phyloP scores from a whole-genome alignment of 37 sponge, comb jelly and placozoan species.

The Ianthella basta region DNA sequence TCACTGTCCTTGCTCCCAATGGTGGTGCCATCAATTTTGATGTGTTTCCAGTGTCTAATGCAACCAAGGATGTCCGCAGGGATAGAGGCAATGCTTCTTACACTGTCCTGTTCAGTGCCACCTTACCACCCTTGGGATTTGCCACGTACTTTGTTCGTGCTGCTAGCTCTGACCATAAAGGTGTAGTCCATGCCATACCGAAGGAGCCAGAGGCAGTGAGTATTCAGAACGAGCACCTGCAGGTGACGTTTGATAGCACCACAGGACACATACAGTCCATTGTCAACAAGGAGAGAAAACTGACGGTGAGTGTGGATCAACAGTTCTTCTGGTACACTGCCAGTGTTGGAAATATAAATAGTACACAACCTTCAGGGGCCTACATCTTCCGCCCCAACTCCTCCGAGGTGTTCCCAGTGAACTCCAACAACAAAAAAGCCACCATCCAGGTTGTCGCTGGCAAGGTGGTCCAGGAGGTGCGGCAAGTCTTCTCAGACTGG shows the following conservation, averaged over 20 bases:
- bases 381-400: constrained; percentile 89
- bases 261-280: constrained; percentile 64
- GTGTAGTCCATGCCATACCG: too few relatives aligned
- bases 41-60: constrained; percentile 49
- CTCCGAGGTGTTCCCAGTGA: constrained; percentile 42
- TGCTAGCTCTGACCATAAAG: not conserved
- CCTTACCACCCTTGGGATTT: constrained; percentile 70
- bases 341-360: constrained; percentile 76
- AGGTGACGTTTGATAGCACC: constrained; percentile 56
- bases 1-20: constrained; percentile 29
- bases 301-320: constrained; percentile 59
- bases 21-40: constrained; percentile 28
- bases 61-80: constrained; percentile 39
- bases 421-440: constrained; percentile 30
- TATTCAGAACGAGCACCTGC: not conserved
- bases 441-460: constrained; percentile 38
- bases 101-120: constrained; percentile 45
- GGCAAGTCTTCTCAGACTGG: constrained; percentile 25
- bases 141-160: constrained; percentile 58
- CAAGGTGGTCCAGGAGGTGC: constrained; percentile 16
- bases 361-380: constrained; percentile 78
- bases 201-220: not conserved
- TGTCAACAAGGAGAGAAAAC: constrained; percentile 1
- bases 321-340: constrained; percentile 88
- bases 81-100: constrained; percentile 53